Percentiles rank a stretch among this genome's conserved stretches.
Conservation (phyloP, 2,888 invertebrate species). For the Rhyacophila evoluta region DNA sequence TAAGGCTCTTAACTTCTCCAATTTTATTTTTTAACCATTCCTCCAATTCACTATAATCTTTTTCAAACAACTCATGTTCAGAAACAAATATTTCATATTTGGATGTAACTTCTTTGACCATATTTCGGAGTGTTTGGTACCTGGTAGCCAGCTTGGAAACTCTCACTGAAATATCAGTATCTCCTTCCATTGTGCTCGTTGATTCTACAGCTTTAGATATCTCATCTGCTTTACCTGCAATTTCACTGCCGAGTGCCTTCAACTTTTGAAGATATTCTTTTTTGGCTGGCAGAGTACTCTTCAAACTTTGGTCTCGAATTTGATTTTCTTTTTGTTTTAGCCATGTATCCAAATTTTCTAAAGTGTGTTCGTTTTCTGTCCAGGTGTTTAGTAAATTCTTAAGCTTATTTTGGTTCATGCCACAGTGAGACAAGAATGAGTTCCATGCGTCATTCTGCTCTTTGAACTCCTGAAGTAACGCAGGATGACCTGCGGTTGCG, state of each 20-base stretch:
- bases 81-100: constrained; percentile 87
- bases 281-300: constrained; percentile 87
- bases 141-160: constrained; percentile 84
- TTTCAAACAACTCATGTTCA: constrained; percentile 86
- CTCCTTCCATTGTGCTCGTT: constrained; percentile 79
- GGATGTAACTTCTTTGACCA: constrained; percentile 84
- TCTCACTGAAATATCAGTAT: constrained; percentile 79
- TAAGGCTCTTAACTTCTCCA: constrained; percentile 80
- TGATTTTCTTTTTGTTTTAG: constrained; percentile 86
- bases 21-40: constrained; percentile 81
- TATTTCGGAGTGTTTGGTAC: constrained; percentile 85
- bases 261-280: constrained; percentile 82
- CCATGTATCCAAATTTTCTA: constrained; percentile 87
- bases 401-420: constrained; percentile 78
- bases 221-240: constrained; percentile 75
- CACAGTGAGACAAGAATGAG: constrained; percentile 78
- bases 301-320: constrained; percentile 89
- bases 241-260: constrained; percentile 77
- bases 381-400: constrained; percentile 83
- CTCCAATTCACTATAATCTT: constrained; percentile 78
- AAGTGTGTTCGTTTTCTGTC: constrained; percentile 82
- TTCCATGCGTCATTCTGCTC: constrained; percentile 82
- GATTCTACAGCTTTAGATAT: constrained; percentile 77
- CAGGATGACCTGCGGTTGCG: constrained; percentile 80
- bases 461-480: constrained; percentile 79